These are phyloP conservation scores for Diarsia dahlii DNA, from an alignment of 2,888 invertebrate genomes.

Conservation along the genomic window DNA sequence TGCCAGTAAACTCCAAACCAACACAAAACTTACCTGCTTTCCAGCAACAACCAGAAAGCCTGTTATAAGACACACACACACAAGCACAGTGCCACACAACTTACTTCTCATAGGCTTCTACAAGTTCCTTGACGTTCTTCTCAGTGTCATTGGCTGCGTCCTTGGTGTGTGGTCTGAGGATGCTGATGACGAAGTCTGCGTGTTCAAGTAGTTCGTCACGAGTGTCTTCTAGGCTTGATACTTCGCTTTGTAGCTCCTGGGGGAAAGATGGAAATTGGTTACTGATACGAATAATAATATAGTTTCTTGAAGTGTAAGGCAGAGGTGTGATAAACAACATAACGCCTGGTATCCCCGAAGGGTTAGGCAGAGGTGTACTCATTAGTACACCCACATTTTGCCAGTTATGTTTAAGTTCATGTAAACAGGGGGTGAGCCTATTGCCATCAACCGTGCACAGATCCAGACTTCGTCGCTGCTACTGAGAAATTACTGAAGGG, in stretches of 20 bases:
- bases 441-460: too few relatives aligned
- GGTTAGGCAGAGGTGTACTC: too few relatives aligned
- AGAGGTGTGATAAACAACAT: too few relatives aligned
- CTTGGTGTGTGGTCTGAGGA: slow-evolving; percentile 92
- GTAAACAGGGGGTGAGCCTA: too few relatives aligned
- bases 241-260: slow-evolving; percentile 94
- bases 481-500: too few relatives aligned
- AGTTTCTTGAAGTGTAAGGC: neutral
- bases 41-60: neutral
- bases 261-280: slow-evolving; percentile 1
- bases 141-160: slow-evolving; percentile 93
- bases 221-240: slow-evolving; percentile 92
- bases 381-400: too few relatives aligned
- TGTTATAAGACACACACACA: slow-evolving; percentile 5
- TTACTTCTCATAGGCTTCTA: slow-evolving; percentile 92
- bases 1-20: slow-evolving; percentile 41
- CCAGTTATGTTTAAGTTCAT: too few relatives aligned
- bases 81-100: slow-evolving; percentile 68
- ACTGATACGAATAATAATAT: neutral
- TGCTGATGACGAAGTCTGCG: slow-evolving; percentile 93
- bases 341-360: too few relatives aligned
- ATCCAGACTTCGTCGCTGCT: too few relatives aligned
- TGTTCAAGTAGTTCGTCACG: slow-evolving; percentile 93
- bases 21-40: slow-evolving; percentile 15
- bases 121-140: slow-evolving; percentile 93